These are phyloP conservation scores for Calidris pygmaea DNA, from an alignment of 2,113 vertebrate genomes.

Conservation along the genomic window DNA sequence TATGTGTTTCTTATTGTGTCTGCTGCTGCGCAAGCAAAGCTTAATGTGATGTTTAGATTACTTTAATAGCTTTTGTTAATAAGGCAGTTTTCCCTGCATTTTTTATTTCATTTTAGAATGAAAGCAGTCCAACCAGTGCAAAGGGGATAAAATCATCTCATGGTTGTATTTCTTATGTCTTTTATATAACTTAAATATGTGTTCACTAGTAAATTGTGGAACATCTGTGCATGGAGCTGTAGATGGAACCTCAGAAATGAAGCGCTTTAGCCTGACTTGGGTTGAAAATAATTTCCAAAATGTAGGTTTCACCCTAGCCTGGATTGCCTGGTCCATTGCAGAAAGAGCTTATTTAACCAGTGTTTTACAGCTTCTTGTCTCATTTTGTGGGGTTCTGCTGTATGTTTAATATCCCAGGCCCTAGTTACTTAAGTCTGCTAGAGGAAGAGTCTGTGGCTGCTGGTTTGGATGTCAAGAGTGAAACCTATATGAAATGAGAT, in stretches of 20 bases:
- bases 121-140: slow-evolving; percentile 41
- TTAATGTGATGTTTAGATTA: slow-evolving; percentile 74
- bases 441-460: not conserved
- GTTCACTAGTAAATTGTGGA: not conserved
- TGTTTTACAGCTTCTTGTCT: not conserved
- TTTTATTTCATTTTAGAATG: slow-evolving; percentile 64
- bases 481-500: not conserved
- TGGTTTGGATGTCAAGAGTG: not conserved
- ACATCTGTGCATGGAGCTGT: not conserved
- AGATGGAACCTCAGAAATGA: not conserved
- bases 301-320: not conserved
- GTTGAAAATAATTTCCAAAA: not conserved
- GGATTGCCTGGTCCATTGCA: not conserved
- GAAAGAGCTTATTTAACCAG: not conserved
- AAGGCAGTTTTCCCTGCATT: slow-evolving; percentile 59
- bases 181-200: slow-evolving; percentile 19
- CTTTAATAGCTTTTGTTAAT: slow-evolving; percentile 76
- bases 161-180: not conserved
- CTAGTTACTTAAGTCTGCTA: not conserved
- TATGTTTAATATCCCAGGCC: not conserved
- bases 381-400: not conserved
- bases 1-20: slow-evolving; percentile 69
- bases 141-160: slow-evolving; percentile 12
- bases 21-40: slow-evolving; percentile 73
- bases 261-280: not conserved